These are phyloP conservation scores for Sebastes steindachneri DNA, from an alignment of 2,797 vertebrate genomes.

Conservation along the genomic window DNA sequence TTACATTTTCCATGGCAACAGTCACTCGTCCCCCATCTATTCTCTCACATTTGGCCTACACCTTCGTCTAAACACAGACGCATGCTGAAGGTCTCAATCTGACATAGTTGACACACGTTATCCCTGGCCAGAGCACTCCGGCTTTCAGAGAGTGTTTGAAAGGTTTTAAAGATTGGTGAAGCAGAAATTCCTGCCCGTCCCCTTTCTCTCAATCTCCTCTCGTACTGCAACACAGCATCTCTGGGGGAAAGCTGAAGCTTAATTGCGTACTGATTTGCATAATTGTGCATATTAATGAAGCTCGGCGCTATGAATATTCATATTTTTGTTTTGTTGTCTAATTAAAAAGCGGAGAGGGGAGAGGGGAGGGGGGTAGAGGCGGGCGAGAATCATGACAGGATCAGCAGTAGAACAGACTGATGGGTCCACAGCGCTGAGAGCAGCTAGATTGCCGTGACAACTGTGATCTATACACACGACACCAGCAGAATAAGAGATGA, in stretches of 20 bases:
- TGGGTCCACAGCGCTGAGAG: slow-evolving; percentile 78
- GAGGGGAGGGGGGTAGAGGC: slow-evolving; percentile 38
- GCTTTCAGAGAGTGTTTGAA: slow-evolving; percentile 60
- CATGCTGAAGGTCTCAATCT: slow-evolving; percentile 34
- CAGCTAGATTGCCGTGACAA: slow-evolving; percentile 81
- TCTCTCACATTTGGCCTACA: slow-evolving; percentile 54
- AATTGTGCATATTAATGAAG: slow-evolving; percentile 97
- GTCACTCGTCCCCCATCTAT: slow-evolving; percentile 58
- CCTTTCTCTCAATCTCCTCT: slow-evolving; percentile 70
- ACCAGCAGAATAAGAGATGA: slow-evolving; percentile 75
- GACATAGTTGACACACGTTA: slow-evolving; percentile 34
- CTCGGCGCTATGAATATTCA: slow-evolving; percentile 92
- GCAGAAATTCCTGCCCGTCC: slow-evolving; percentile 79
- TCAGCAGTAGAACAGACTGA: slow-evolving; percentile 82
- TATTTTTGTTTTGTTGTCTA: slow-evolving; percentile 93
- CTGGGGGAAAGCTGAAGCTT: slow-evolving; percentile 86
- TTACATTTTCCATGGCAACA: slow-evolving; percentile 79
- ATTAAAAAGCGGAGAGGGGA: slow-evolving; percentile 86
- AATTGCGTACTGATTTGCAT: slow-evolving; percentile 96
- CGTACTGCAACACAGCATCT: slow-evolving; percentile 76
- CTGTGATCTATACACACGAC: slow-evolving; percentile 75
- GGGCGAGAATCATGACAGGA: slow-evolving; percentile 77
- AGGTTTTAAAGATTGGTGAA: slow-evolving; percentile 78
- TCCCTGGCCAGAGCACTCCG: slow-evolving; percentile 33
- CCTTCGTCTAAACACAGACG: slow-evolving; percentile 41